A percentile compares a stretch with the other conserved stretches of the same genome.
These are phyloP conservation scores for Lordiphosa clarofinis DNA, from an alignment of 1,140 invertebrate genomes.

Conservation along the genomic window DNA sequence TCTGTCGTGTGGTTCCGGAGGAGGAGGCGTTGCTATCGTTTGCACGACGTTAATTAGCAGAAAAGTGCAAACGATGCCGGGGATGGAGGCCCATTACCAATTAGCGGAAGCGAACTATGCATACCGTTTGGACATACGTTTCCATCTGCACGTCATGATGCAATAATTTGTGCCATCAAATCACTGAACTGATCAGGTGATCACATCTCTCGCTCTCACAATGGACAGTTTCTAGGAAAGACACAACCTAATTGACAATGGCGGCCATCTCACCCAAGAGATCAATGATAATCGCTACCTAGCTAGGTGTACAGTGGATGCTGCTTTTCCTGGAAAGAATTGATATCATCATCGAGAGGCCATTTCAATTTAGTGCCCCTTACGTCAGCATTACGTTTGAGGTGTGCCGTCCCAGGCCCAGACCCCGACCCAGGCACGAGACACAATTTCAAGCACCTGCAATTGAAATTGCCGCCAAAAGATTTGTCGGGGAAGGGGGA, in stretches of 20 bases:
- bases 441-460: constrained; percentile 65
- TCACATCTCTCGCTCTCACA: constrained; percentile 17
- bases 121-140: constrained; percentile 19
- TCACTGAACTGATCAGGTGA: constrained; percentile 38
- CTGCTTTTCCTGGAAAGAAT: too few relatives aligned
- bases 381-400: constrained; percentile 70
- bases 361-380: constrained; percentile 64
- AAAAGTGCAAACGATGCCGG: constrained; percentile 56
- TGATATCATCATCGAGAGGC: constrained; percentile 29
- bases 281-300: constrained; percentile 30
- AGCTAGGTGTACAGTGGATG: constrained; percentile 10
- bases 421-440: constrained; percentile 41
- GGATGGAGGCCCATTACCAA: constrained; percentile 19
- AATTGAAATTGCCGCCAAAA: constrained; percentile 66
- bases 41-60: constrained; percentile 65
- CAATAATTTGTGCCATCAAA: constrained; percentile 63
- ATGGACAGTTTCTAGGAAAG: constrained; percentile 36
- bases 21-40: constrained; percentile 39
- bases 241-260: constrained; percentile 35
- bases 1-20: constrained; percentile 19
- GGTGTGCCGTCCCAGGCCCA: constrained; percentile 31
- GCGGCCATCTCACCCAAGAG: constrained; percentile 8
- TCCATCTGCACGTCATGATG: constrained; percentile 46
- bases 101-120: constrained; percentile 57
- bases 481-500: too few relatives aligned